Evolutionary conservation across 1,140 invertebrate genomes (phyloP).

Genomic region (Macrobrachium nipponense): DNA sequence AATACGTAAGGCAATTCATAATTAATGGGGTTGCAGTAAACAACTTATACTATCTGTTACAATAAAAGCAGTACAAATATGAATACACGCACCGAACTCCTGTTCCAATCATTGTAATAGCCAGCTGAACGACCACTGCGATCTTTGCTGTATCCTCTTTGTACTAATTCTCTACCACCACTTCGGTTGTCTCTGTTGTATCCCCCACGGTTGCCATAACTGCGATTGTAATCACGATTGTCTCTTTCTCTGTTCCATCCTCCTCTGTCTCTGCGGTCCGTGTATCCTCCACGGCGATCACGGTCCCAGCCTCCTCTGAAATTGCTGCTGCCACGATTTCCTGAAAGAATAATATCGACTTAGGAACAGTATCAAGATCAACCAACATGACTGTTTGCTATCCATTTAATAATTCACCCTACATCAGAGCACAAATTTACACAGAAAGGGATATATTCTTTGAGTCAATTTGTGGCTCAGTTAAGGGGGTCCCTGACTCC

Average conservation of each 20-base stretch:
- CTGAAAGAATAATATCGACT: conserved; percentile 1
- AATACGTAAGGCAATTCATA: too few relatives aligned
- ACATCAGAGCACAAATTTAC: too few relatives aligned
- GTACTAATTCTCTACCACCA: conserved; percentile 38
- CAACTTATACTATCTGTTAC: too few relatives aligned
- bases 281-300: conserved; percentile 42
- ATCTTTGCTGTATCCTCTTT: conserved; percentile 51
- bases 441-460: too few relatives aligned
- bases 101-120: conserved; percentile 50
- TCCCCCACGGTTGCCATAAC: conserved; percentile 43
- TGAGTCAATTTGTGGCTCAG: too few relatives aligned
- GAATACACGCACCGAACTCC: conserved; percentile 22
- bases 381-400: not conserved
- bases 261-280: conserved; percentile 41
- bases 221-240: conserved; percentile 38
- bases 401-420: too few relatives aligned
- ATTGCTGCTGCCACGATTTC: conserved; percentile 43
- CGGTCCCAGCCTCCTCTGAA: conserved; percentile 63
- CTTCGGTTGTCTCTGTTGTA: conserved; percentile 50
- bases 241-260: conserved; percentile 48
- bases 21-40: too few relatives aligned
- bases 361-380: conserved; percentile 28
- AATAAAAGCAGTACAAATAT: too few relatives aligned
- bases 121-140: conserved; percentile 31
- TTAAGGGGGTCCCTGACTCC: too few relatives aligned